A percentile compares a stretch with the other conserved stretches of the same genome.
phyloP scores from a whole-genome alignment of 2,888 invertebrate genomes.

The Epistrophella euchroma region DNA sequence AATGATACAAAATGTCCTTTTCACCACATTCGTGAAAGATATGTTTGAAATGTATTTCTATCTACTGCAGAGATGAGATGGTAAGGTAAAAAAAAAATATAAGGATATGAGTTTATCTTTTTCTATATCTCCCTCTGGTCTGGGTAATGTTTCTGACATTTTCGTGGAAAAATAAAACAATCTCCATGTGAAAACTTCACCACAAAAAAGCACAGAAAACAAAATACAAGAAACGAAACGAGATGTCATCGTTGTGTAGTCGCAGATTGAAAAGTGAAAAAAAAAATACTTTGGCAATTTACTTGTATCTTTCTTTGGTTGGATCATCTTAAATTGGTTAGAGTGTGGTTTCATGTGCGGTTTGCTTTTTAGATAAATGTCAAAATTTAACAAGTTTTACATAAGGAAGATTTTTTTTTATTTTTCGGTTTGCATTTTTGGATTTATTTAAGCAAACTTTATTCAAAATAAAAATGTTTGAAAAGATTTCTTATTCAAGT shows the following conservation, averaged over 20 bases:
- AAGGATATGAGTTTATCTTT: constrained; percentile 58
- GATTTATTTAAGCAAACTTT: background rate
- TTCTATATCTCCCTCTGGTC: background rate
- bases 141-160: constrained; percentile 58
- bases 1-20: constrained; percentile 49
- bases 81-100: constrained; percentile 24
- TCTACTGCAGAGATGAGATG: constrained; percentile 35
- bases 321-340: constrained; percentile 67
- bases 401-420: background rate
- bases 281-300: constrained; percentile 46
- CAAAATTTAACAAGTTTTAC: constrained; percentile 48
- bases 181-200: constrained; percentile 8
- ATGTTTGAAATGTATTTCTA: constrained; percentile 61
- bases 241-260: constrained; percentile 54
- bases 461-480: background rate
- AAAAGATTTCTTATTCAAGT: background rate
- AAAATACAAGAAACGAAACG: constrained; percentile 15
- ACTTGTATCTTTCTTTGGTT: constrained; percentile 35
- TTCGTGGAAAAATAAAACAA: constrained; percentile 52
- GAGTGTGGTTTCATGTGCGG: constrained; percentile 56
- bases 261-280: constrained; percentile 63
- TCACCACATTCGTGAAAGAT: constrained; percentile 63
- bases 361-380: constrained; percentile 33
- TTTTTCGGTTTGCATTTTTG: background rate
- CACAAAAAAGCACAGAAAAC: background rate